Evolutionary conservation across 2,888 invertebrate genomes (phyloP).

Genomic region (Trichacis sp.): DNA sequence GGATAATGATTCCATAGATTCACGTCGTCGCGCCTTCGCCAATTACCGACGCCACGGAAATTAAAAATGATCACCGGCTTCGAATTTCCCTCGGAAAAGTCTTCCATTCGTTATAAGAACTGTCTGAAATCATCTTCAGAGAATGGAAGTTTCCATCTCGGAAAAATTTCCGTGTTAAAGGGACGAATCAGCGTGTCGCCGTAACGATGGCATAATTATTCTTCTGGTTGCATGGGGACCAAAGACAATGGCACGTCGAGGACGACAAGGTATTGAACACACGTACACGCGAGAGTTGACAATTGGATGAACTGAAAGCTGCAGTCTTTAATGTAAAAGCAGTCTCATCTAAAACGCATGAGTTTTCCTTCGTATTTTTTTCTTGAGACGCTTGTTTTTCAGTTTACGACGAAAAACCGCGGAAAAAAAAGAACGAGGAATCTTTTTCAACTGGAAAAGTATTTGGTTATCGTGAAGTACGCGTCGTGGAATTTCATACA

Average conservation of each 20-base stretch:
- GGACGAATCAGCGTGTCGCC: neutral
- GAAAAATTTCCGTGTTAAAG: constrained; percentile 4
- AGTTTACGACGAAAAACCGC: neutral
- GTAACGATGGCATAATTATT: constrained; percentile 20
- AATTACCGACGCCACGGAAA: neutral
- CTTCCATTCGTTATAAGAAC: neutral
- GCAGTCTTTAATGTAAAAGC: neutral
- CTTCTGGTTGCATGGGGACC: constrained; percentile 13
- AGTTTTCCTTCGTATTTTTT: neutral
- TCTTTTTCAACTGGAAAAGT: no score
- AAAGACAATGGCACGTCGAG: constrained; percentile 16
- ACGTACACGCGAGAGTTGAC: neutral
- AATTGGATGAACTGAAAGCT: neutral
- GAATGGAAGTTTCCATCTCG: neutral
- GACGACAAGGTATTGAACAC: constrained; percentile 1
- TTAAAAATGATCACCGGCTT: constrained; percentile 3
- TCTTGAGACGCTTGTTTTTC: neutral
- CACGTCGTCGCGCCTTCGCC: neutral
- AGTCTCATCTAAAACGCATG: neutral
- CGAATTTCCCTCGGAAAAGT: neutral
- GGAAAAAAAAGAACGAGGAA: no score
- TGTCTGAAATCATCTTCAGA: neutral
- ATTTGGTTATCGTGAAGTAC: neutral
- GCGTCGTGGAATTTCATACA: neutral
- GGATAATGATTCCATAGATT: neutral